Conservation (phyloP, 2,888 invertebrate species). For the Hypomecis atomaria region DNA sequence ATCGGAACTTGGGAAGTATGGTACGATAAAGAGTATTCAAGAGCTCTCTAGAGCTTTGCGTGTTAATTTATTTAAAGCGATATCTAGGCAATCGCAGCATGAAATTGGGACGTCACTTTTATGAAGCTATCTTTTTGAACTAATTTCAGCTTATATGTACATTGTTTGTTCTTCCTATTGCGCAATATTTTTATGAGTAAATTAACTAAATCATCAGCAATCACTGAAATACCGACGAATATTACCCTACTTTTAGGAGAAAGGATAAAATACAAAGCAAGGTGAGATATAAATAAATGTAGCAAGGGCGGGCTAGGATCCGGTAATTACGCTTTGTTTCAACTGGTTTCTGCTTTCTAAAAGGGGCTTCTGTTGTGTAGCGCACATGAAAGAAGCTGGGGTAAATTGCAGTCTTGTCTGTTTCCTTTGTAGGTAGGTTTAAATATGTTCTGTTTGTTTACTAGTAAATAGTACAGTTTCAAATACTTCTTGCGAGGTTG, state of each 20-base stretch:
- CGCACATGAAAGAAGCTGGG: constrained; percentile 23
- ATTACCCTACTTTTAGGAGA: no score
- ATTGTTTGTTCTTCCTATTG: no score
- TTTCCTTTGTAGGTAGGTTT: neutral
- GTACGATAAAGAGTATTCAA: no score
- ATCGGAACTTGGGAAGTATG: no score
- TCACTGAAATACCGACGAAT: neutral
- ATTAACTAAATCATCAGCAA: neutral
- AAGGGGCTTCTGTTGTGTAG: constrained; percentile 19
- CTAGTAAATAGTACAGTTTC: neutral
- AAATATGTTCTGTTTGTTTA: neutral
- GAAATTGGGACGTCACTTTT: no score
- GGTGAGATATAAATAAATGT: constrained; percentile 15
- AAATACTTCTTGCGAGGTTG: no score
- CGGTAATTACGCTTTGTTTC: constrained; percentile 33
- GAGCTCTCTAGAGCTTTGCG: no score
- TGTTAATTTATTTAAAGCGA: no score
- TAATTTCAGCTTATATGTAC: no score
- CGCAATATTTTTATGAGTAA: no score
- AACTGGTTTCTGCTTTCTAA: constrained; percentile 22
- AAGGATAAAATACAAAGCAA: constrained; percentile 4
- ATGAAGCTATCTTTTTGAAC: no score
- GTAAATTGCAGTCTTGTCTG: constrained; percentile 29
- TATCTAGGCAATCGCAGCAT: no score
- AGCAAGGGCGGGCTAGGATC: constrained; percentile 7